A percentile compares a stretch with the other conserved stretches of the same genome.
phyloP scores from a whole-genome alignment of 1,140 invertebrate genomes.

The Heliconius eleuchia region DNA sequence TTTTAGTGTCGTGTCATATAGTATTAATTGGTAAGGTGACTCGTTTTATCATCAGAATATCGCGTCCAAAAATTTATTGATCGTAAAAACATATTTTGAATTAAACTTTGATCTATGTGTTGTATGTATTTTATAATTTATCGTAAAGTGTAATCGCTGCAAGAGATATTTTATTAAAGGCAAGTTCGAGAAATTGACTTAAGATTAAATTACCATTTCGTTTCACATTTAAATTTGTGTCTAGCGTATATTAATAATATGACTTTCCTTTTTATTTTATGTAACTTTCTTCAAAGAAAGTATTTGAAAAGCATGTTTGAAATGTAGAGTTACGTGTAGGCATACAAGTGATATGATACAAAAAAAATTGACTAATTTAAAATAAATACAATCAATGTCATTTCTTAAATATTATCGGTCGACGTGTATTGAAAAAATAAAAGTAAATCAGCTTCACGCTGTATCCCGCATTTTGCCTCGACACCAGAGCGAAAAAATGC shows the following conservation, averaged over 20 bases:
- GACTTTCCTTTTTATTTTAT: no score
- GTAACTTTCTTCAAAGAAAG: no score
- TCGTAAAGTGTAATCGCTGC: neutral
- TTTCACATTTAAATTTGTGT: neutral
- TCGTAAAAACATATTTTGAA: constrained; percentile 26
- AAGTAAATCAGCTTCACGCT: no score
- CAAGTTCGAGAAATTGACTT: neutral
- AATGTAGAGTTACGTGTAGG: no score
- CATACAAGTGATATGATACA: no score
- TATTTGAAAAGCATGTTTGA: no score
- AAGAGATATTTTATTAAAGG: neutral
- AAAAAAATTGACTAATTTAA: no score
- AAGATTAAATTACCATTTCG: neutral
- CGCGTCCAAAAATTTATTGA: constrained; percentile 31
- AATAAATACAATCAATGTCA: no score
- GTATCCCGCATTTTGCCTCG: no score
- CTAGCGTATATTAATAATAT: neutral
- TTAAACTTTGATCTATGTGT: constrained; percentile 22
- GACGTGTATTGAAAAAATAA: no score
- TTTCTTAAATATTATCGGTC: no score
- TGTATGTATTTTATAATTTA: constrained; percentile 17
- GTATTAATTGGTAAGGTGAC: constrained; percentile 43
- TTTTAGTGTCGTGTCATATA: constrained; percentile 29
- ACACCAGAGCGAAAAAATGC: no score
- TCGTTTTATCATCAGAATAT: constrained; percentile 38